These are phyloP conservation scores for Stegodyphus dumicola DNA, from an alignment of 1,140 invertebrate species.

Conservation along the genomic window DNA sequence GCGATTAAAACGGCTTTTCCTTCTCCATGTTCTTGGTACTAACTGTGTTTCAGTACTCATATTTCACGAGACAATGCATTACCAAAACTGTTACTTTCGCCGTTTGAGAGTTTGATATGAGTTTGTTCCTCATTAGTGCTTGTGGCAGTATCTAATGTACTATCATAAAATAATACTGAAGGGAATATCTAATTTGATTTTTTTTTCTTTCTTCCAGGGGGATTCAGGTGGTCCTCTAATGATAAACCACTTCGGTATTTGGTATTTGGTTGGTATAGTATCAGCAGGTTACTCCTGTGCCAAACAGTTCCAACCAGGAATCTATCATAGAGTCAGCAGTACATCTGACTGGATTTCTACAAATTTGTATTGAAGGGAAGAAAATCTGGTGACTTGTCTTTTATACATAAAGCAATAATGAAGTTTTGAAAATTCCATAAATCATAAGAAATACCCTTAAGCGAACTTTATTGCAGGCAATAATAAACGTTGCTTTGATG, in stretches of 20 bases:
- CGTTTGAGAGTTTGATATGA: too few species aligned
- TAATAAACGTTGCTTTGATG: neutral
- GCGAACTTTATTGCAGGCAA: slow-evolving; percentile 29
- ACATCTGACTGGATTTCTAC: slow-evolving; percentile 90
- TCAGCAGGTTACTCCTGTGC: slow-evolving; percentile 88
- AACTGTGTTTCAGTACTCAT: too few species aligned
- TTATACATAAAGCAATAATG: neutral
- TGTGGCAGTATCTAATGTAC: too few species aligned
- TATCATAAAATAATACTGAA: neutral
- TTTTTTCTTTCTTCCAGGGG: slow-evolving; percentile 71
- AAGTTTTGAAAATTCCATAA: too few species aligned
- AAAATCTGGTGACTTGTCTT: neutral
- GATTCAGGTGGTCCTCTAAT: slow-evolving; percentile 87
- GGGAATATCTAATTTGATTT: neutral
- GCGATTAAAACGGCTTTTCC: too few species aligned
- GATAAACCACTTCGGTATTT: slow-evolving; percentile 74
- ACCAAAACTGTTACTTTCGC: too few species aligned
- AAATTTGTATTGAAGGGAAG: slow-evolving; percentile 63
- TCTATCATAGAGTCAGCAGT: slow-evolving; percentile 92
- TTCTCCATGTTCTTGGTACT: too few species aligned
- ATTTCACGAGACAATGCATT: too few species aligned
- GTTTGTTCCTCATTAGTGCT: too few species aligned
- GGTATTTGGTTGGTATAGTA: slow-evolving; percentile 85
- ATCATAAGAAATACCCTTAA: neutral
- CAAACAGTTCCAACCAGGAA: slow-evolving; percentile 87